Percentiles rank a stretch among this genome's conserved stretches.
phyloP scores from a whole-genome alignment of 2,888 invertebrate genomes.

The Tetragonula carbonaria region DNA sequence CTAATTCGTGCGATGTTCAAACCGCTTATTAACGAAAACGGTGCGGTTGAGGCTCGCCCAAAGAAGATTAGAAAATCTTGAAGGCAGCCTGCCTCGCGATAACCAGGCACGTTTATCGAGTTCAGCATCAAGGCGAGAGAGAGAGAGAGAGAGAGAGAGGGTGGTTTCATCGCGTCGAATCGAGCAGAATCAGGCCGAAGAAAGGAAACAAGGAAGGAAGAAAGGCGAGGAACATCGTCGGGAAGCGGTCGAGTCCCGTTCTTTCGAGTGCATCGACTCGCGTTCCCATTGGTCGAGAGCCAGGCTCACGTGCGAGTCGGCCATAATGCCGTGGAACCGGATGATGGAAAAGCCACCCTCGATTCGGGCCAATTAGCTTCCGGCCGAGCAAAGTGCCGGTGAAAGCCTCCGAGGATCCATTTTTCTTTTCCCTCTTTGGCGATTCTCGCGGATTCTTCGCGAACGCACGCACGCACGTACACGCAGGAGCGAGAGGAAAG shows the following conservation, averaged over 20 bases:
- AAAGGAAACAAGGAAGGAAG: constrained; percentile 48
- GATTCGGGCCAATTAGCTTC: constrained; percentile 73
- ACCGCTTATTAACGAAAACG: not conserved
- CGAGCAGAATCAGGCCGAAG: constrained; percentile 41
- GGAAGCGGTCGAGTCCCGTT: constrained; percentile 55
- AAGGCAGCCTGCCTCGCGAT: not conserved
- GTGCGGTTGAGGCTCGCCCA: not conserved
- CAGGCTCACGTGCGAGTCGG: constrained; percentile 70
- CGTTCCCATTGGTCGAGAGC: constrained; percentile 59
- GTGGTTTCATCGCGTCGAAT: constrained; percentile 42
- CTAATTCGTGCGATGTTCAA: not conserved
- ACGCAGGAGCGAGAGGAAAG: not conserved
- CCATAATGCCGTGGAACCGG: constrained; percentile 72
- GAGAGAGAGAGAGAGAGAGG: no score
- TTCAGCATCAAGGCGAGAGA: not conserved
- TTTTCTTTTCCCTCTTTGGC: constrained; percentile 50
- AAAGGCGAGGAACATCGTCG: constrained; percentile 57
- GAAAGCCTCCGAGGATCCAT: constrained; percentile 69
- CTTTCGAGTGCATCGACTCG: constrained; percentile 53
- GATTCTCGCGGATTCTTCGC: not conserved
- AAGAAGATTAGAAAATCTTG: not conserved
- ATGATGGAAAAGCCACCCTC: constrained; percentile 74
- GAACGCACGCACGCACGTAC: not conserved
- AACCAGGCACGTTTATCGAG: constrained; percentile 30
- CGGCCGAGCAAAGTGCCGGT: constrained; percentile 71